Conservation (phyloP, 2,797 vertebrate species). For the Gobionotothen gibberifrons region DNA sequence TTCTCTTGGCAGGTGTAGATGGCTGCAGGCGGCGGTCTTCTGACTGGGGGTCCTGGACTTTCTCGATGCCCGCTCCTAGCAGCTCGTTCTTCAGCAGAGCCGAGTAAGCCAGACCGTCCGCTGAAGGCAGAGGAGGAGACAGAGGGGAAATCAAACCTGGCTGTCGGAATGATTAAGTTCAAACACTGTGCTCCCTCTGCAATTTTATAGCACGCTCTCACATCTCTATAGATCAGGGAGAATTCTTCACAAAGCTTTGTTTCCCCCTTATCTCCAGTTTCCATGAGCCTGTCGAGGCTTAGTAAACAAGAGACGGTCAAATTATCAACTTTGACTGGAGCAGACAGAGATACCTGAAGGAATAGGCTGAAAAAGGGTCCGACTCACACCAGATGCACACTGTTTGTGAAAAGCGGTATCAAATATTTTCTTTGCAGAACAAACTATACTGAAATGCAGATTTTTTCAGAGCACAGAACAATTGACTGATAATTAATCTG, state of each 20-base stretch:
- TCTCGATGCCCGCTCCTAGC: slow-evolving; percentile 96
- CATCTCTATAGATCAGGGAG: slow-evolving; percentile 43
- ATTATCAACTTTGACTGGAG: slow-evolving; percentile 38
- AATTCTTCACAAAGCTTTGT: slow-evolving; percentile 45
- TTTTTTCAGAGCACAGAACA: too few species aligned
- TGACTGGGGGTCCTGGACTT: slow-evolving; percentile 97
- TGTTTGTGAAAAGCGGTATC: background rate
- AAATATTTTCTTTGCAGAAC: too few species aligned
- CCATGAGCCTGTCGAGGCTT: slow-evolving; percentile 25
- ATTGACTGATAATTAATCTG: background rate
- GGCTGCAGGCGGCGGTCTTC: slow-evolving; percentile 95
- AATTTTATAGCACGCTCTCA: slow-evolving; percentile 33
- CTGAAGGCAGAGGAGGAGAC: slow-evolving; percentile 43
- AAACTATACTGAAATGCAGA: too few species aligned
- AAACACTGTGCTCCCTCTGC: slow-evolving; percentile 33
- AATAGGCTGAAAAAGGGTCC: slow-evolving; percentile 1
- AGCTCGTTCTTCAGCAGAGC: slow-evolving; percentile 97
- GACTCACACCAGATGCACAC: slow-evolving; percentile 12
- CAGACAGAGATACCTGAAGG: slow-evolving; percentile 17
- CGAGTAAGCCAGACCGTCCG: slow-evolving; percentile 95
- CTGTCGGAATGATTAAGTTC: slow-evolving; percentile 41
- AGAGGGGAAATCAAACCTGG: slow-evolving; percentile 49
- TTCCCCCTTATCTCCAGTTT: slow-evolving; percentile 38
- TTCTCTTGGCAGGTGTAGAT: slow-evolving; percentile 94
- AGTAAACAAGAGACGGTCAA: slow-evolving; percentile 52